Percentiles rank a stretch among this genome's conserved stretches.
These are phyloP conservation scores for Scotopteryx bipunctaria DNA, from an alignment of 2,888 invertebrate genomes.

Conservation along the genomic window DNA sequence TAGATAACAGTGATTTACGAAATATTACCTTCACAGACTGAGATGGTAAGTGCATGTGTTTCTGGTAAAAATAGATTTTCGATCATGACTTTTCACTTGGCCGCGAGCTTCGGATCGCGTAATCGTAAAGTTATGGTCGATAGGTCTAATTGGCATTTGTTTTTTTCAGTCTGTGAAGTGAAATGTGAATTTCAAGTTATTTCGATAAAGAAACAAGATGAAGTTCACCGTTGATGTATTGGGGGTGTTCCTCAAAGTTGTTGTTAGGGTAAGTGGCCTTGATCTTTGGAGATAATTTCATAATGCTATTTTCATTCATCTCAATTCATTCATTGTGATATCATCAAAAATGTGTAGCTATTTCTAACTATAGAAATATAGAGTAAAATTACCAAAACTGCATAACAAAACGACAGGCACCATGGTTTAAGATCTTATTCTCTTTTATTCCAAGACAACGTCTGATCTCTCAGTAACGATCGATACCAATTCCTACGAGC, in stretches of 20 bases:
- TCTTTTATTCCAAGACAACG: not conserved
- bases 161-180: slow-evolving; percentile 72
- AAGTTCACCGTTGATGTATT: slow-evolving; percentile 79
- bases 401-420: no score
- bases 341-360: no score
- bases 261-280: slow-evolving; percentile 71
- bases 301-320: not conserved
- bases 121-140: slow-evolving; percentile 32
- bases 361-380: no score
- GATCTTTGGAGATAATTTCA: not conserved
- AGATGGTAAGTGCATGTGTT: slow-evolving; percentile 46
- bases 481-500: not conserved
- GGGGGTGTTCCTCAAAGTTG: slow-evolving; percentile 80
- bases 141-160: slow-evolving; percentile 48
- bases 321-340: not conserved
- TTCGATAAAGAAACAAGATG: slow-evolving; percentile 59
- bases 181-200: slow-evolving; percentile 57
- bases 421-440: no score
- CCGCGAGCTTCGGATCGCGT: slow-evolving; percentile 35
- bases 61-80: slow-evolving; percentile 33
- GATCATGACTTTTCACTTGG: slow-evolving; percentile 19
- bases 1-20: slow-evolving; percentile 35
- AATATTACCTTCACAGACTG: slow-evolving; percentile 25
- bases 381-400: no score
- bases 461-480: not conserved